A percentile compares a stretch with the other conserved stretches of the same genome.
These are phyloP conservation scores for Chaetodon auriga DNA, from an alignment of 2,113 vertebrate species.

Conservation along the genomic window DNA sequence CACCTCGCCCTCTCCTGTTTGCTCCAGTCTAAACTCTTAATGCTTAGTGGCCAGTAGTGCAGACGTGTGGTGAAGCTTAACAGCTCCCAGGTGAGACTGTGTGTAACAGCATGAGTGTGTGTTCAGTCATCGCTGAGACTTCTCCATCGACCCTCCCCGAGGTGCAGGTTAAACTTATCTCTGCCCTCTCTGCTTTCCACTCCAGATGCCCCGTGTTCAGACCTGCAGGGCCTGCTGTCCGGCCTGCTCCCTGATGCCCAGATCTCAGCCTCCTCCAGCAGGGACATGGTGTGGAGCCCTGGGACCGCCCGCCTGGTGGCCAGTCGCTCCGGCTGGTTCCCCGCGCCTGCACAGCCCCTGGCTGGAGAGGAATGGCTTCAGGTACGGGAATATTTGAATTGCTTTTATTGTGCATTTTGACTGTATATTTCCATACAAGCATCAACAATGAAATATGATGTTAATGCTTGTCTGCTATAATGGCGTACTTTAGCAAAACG, in stretches of 20 bases:
- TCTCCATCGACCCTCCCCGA: conserved; percentile 5
- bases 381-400: conserved; percentile 19
- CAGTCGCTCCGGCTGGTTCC: conserved; percentile 97
- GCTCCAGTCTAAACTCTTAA: conserved; percentile 44
- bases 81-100: conserved; percentile 64
- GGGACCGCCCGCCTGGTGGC: conserved; percentile 91
- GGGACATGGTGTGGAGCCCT: conserved; percentile 93
- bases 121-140: conserved; percentile 17
- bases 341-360: conserved; percentile 87
- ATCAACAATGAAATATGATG: not conserved
- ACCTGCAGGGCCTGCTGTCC: conserved; percentile 95
- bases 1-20: conserved; percentile 20
- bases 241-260: conserved; percentile 94
- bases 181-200: not conserved
- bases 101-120: conserved; percentile 40
- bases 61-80: conserved; percentile 61
- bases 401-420: not conserved
- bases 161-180: conserved; percentile 39
- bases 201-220: conserved; percentile 93
- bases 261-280: conserved; percentile 93
- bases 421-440: not conserved
- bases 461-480: not conserved
- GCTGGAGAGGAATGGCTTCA: conserved; percentile 97
- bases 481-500: not conserved
- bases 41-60: conserved; percentile 47